These are phyloP conservation scores for Cydia pomonella DNA, from an alignment of 1,140 invertebrate species.

Conservation along the genomic window DNA sequence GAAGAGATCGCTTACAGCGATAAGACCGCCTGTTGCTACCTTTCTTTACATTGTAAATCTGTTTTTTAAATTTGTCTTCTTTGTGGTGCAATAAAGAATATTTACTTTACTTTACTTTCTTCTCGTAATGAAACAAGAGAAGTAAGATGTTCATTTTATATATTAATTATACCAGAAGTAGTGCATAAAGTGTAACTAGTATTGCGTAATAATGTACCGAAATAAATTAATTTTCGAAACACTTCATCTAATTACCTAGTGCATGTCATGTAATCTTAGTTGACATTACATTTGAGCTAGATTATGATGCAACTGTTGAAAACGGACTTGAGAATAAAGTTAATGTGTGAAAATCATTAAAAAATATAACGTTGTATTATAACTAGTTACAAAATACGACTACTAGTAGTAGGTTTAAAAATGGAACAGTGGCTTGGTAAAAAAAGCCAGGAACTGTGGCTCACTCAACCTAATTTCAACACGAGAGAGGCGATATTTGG, in stretches of 20 bases:
- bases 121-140: neutral
- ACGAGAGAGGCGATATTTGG: too few species aligned
- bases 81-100: too few species aligned
- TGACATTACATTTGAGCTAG: constrained; percentile 2
- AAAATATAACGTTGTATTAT: neutral
- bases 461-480: too few species aligned
- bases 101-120: too few species aligned
- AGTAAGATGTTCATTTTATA: neutral
- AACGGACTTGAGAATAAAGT: constrained; percentile 23
- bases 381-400: neutral
- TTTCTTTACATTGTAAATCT: too few species aligned
- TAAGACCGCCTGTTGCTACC: too few species aligned
- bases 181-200: neutral
- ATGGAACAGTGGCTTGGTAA: too few species aligned
- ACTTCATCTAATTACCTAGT: neutral
- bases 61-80: too few species aligned
- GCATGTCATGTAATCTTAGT: constrained; percentile 8
- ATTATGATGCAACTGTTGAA: neutral
- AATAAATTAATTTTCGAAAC: neutral
- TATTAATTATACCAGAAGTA: neutral
- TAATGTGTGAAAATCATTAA: neutral
- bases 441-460: too few species aligned
- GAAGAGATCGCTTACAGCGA: too few species aligned
- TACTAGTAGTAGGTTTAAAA: too few species aligned
- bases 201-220: neutral